These are phyloP conservation scores for Helogale parvula DNA, from an alignment of 2,113 vertebrate species.

Conservation along the genomic window DNA sequence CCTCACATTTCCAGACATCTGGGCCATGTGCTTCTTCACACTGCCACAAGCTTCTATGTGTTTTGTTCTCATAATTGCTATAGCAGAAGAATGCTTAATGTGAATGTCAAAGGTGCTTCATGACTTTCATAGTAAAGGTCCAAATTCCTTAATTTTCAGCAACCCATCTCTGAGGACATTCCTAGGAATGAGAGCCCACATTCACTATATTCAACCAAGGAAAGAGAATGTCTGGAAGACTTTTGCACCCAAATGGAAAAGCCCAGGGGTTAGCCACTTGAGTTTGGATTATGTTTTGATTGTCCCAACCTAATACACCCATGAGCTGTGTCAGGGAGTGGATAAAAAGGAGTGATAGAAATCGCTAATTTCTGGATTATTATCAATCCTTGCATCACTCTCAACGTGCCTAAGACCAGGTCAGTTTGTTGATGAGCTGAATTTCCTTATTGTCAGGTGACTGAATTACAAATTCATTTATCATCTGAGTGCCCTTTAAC, in stretches of 20 bases:
- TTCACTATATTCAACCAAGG: neutral
- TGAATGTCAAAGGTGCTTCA: neutral
- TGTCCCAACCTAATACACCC: neutral
- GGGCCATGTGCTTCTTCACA: neutral
- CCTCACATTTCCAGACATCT: neutral
- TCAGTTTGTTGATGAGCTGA: constrained; percentile 39
- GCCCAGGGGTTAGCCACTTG: neutral
- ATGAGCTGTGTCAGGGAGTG: neutral
- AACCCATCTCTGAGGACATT: neutral
- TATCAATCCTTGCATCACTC: constrained; percentile 31
- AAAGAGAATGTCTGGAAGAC: neutral
- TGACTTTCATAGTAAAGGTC: neutral
- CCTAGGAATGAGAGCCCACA: neutral
- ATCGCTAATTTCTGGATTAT: constrained; percentile 27
- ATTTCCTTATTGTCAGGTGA: constrained; percentile 38
- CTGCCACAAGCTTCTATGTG: neutral
- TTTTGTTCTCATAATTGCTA: constrained; percentile 26
- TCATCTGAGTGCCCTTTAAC: constrained; percentile 2
- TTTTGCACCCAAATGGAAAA: constrained; percentile 1
- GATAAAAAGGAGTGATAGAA: neutral
- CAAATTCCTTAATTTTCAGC: constrained; percentile 45
- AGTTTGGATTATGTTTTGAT: constrained; percentile 33
- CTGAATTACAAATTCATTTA: constrained; percentile 47
- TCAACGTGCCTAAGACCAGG: constrained; percentile 30
- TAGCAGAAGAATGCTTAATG: neutral